Evolutionary conservation across 30 jellyfish, hydroid and myxozoan species (phyloP).

Genomic region (Aurelia aurita): DNA sequence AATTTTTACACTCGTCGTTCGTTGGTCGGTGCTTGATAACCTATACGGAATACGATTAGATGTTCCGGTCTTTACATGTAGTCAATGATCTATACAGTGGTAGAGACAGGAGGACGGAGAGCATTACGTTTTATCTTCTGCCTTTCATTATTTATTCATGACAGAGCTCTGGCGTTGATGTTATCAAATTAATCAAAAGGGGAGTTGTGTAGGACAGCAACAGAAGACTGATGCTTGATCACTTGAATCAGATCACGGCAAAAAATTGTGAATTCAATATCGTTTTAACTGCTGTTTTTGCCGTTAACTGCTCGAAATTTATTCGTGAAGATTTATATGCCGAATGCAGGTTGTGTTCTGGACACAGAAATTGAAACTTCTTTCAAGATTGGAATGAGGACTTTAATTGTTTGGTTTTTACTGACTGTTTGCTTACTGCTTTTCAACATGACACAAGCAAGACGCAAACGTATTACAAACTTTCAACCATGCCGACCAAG

Average conservation of each 20-base stretch:
- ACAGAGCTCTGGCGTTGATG: constrained; percentile 27
- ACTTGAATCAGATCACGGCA: too few species aligned
- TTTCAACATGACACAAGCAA: constrained; percentile 58
- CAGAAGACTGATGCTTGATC: too few species aligned
- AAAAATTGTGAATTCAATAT: too few species aligned
- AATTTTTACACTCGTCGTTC: constrained; percentile 20
- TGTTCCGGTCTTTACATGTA: constrained; percentile 55
- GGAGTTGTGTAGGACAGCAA: constrained; percentile 21
- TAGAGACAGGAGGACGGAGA: constrained; percentile 1
- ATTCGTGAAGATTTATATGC: too few species aligned
- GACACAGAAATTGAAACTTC: constrained; percentile 7
- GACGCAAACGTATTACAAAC: constrained; percentile 42
- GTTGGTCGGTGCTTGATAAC: constrained; percentile 29
- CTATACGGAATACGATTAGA: constrained; percentile 12
- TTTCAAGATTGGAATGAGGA: constrained; percentile 69
- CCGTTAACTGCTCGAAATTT: neutral
- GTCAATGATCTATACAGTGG: constrained; percentile 38
- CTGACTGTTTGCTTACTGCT: constrained; percentile 51
- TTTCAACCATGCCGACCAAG: constrained; percentile 57
- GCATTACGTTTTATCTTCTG: neutral
- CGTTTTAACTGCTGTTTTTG: neutral
- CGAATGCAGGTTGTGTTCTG: constrained; percentile 19
- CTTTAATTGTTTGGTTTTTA: constrained; percentile 2
- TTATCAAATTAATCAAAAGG: constrained; percentile 30
- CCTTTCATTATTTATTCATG: constrained; percentile 62